These are phyloP conservation scores for Discoglossus pictus DNA, from an alignment of 2,797 vertebrate genomes.

Conservation along the genomic window DNA sequence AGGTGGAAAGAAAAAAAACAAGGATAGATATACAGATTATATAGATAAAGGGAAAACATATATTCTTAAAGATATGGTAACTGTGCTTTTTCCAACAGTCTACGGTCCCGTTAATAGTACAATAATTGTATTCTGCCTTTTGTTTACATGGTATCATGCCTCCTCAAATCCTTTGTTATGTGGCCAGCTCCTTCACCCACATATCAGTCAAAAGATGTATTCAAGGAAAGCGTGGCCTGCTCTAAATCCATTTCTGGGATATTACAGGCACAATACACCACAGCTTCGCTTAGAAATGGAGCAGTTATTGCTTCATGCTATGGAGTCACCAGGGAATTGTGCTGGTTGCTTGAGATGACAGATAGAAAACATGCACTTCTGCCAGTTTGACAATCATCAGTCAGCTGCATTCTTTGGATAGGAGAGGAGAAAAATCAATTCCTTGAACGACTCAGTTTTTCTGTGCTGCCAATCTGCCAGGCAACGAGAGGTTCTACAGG, in stretches of 20 bases:
- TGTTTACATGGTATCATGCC: no score
- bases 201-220: no score
- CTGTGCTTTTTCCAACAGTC: no score
- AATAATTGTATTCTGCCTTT: no score
- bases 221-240: no score
- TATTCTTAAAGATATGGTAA: no score
- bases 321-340: slow-evolving; percentile 2
- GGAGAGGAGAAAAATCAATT: slow-evolving; percentile 29
- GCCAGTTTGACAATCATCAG: slow-evolving; percentile 56
- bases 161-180: no score
- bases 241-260: neutral
- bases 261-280: neutral
- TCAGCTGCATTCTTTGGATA: slow-evolving; percentile 47
- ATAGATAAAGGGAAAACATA: no score
- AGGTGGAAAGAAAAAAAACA: no score
- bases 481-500: slow-evolving; percentile 58
- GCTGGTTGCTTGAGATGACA: slow-evolving; percentile 16
- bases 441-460: slow-evolving; percentile 54
- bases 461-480: slow-evolving; percentile 27
- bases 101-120: no score
- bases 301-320: slow-evolving; percentile 7
- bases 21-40: no score
- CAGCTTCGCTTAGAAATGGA: slow-evolving; percentile 16
- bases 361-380: slow-evolving; percentile 55
- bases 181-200: no score